Evolutionary conservation across 2,888 invertebrate species (phyloP).

Genomic region (Villa cingulata): DNA sequence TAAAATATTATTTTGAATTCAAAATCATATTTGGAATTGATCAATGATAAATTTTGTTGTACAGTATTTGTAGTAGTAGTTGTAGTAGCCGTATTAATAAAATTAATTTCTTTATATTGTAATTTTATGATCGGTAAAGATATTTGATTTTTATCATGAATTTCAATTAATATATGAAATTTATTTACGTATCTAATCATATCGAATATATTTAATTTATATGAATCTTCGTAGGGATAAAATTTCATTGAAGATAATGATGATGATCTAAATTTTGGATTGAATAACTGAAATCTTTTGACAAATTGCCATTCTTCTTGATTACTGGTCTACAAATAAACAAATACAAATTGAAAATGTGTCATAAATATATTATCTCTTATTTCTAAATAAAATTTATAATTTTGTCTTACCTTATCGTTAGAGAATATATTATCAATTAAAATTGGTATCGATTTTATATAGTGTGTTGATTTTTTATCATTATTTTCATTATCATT

Average conservation of each 20-base stretch:
- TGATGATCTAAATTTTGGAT: constrained; percentile 28
- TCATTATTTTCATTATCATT: constrained; percentile 15
- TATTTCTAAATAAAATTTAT: too few species aligned
- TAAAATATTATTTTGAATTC: constrained; percentile 16
- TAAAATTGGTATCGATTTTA: constrained; percentile 29
- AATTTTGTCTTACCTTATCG: constrained; percentile 21
- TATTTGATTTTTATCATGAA: constrained; percentile 24
- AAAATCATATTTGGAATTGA: constrained; percentile 18
- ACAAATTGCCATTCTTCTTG: constrained; percentile 49
- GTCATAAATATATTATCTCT: too few species aligned
- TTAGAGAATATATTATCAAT: constrained; percentile 26
- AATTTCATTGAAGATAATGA: not conserved
- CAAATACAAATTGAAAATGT: not conserved
- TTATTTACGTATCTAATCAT: constrained; percentile 24
- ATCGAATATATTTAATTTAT: constrained; percentile 25
- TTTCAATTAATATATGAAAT: constrained; percentile 24
- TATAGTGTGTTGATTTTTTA: too few species aligned
- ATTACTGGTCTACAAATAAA: constrained; percentile 34
- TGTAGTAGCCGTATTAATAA: too few species aligned
- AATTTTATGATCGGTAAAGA: constrained; percentile 26
- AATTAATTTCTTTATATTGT: constrained; percentile 25
- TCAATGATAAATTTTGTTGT: constrained; percentile 25
- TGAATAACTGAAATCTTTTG: constrained; percentile 53
- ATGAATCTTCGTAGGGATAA: constrained; percentile 20
- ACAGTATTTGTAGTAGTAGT: too few species aligned